Evolutionary conservation across 2,113 vertebrate species (phyloP).

Genomic region (Zingel zingel): DNA sequence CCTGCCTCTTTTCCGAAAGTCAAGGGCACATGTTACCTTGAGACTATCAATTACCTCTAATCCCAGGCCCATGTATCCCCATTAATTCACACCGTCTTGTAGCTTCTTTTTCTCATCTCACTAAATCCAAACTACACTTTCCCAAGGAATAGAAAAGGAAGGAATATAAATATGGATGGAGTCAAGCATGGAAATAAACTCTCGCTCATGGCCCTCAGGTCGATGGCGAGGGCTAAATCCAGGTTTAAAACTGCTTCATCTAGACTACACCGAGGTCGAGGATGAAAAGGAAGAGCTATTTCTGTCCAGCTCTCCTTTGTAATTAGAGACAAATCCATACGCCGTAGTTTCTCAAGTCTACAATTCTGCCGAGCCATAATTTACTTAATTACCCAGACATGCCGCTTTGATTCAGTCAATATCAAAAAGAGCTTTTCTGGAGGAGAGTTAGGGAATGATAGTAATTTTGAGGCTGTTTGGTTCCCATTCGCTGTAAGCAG

Average conservation of each 20-base stretch:
- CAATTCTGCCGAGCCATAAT: conserved; percentile 71
- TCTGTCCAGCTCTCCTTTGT: conserved; percentile 70
- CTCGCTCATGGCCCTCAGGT: conserved; percentile 41
- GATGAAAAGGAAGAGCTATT: conserved; percentile 75
- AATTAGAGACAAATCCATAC: conserved; percentile 76
- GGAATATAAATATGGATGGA: conserved; percentile 47
- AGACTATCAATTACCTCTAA: conserved; percentile 28
- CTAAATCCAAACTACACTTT: conserved; percentile 62
- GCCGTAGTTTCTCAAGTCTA: conserved; percentile 58
- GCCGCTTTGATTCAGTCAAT: conserved; percentile 73
- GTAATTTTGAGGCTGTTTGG: conserved; percentile 69
- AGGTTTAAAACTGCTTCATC: conserved; percentile 68
- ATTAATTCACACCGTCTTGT: conserved; percentile 29
- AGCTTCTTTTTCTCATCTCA: conserved; percentile 39
- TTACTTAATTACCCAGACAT: conserved; percentile 75
- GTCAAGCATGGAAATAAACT: conserved; percentile 43
- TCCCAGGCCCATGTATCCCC: conserved; percentile 18
- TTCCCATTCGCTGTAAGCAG: conserved; percentile 39
- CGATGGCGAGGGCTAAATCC: conserved; percentile 65
- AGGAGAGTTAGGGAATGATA: conserved; percentile 66
- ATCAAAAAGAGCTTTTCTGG: conserved; percentile 70
- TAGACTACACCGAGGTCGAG: conserved; percentile 60
- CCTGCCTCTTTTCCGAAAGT: neutral
- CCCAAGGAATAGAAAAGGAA: conserved; percentile 46
- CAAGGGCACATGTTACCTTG: conserved; percentile 27